A percentile compares a stretch with the other conserved stretches of the same genome.
phyloP scores from a whole-genome alignment of 2,797 vertebrate species.

The Neoniphon sammara region DNA sequence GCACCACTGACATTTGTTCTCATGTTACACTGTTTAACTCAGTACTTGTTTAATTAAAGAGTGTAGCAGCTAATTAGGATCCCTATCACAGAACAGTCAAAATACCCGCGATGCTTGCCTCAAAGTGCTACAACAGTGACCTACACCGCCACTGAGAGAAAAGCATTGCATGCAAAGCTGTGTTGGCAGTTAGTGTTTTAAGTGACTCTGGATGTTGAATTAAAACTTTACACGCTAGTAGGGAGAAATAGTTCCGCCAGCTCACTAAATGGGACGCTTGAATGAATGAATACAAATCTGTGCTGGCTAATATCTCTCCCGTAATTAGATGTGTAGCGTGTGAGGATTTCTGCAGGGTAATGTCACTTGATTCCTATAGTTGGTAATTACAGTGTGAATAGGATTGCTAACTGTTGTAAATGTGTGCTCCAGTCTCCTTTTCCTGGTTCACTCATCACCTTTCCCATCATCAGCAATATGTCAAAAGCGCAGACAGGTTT shows the following conservation, averaged over 20 bases:
- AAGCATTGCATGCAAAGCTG: conserved; percentile 20
- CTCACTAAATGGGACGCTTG: not conserved
- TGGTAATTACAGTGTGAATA: not conserved
- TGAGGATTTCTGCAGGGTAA: not conserved
- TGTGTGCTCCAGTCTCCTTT: not conserved
- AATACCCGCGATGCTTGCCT: conserved; percentile 49
- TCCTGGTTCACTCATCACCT: not conserved
- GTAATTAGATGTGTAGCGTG: not conserved
- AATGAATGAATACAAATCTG: conserved; percentile 1
- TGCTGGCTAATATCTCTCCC: not conserved
- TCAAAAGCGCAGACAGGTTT: not conserved
- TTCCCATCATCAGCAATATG: conserved; percentile 1
- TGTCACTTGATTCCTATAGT: not conserved
- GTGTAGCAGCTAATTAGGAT: conserved; percentile 68
- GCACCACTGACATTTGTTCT: conserved; percentile 59
- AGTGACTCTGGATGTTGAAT: conserved; percentile 24
- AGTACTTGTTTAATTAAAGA: conserved; percentile 67
- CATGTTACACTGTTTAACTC: conserved; percentile 60
- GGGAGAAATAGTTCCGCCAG: not conserved
- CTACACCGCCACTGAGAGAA: conserved; percentile 25
- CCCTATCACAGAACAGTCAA: conserved; percentile 61
- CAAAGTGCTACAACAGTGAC: conserved; percentile 46
- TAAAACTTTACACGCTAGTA: not conserved
- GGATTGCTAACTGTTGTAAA: not conserved
- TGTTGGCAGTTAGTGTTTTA: conserved; percentile 18